Evolutionary conservation across 2,888 invertebrate species (phyloP).

Genomic region (Penaeus monodon): DNA sequence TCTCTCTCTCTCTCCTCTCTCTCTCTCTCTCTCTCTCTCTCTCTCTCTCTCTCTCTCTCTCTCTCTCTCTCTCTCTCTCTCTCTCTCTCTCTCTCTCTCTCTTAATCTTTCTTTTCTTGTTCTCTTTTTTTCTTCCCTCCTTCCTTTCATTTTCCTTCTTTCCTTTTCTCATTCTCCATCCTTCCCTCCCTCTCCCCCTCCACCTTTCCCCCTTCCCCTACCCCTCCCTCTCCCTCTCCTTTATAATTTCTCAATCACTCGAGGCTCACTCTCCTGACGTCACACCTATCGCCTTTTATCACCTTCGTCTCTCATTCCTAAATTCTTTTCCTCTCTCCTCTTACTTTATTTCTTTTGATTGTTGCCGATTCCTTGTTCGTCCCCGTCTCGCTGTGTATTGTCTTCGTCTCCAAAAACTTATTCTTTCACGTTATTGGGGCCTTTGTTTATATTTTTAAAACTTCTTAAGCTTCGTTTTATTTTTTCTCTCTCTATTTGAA

Average conservation of each 20-base stretch:
- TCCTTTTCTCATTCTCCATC: not conserved
- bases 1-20: not conserved
- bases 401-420: too few relatives aligned
- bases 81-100: not conserved
- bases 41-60: not conserved
- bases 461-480: not conserved
- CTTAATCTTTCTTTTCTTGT: not conserved
- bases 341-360: not conserved
- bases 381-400: too few relatives aligned
- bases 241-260: slow-evolving; percentile 7
- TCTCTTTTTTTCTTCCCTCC: not conserved
- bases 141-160: not conserved
- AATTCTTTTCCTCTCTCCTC: not conserved
- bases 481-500: not conserved
- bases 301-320: not conserved
- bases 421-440: too few relatives aligned
- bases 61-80: not conserved
- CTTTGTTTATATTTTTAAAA: too few relatives aligned
- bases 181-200: not conserved
- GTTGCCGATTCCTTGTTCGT: too few relatives aligned
- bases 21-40: not conserved
- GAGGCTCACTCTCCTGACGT: not conserved
- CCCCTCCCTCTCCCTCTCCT: not conserved
- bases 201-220: not conserved
- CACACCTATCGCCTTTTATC: not conserved